A percentile compares a stretch with the other conserved stretches of the same genome.
Evolutionary conservation across 2,888 invertebrate species (phyloP).

Genomic region (Heliconius ismenius): DNA sequence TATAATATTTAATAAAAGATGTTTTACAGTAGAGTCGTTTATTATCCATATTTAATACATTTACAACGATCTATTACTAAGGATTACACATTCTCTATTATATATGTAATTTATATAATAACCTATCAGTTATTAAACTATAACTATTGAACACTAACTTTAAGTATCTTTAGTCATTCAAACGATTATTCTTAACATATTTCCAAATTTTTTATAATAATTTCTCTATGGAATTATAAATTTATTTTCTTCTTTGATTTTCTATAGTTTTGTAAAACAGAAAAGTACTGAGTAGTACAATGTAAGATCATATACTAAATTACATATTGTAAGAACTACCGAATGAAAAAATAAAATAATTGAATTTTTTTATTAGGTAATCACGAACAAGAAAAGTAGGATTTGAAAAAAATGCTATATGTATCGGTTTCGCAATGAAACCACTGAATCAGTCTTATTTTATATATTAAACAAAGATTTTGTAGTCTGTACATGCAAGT

Average conservation of each 20-base stretch:
- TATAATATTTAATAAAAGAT: not conserved
- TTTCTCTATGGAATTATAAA: not conserved
- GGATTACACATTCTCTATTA: slow-evolving; percentile 39
- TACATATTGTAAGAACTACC: not conserved
- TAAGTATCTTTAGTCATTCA: slow-evolving; percentile 11
- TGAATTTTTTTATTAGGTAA: too few species aligned
- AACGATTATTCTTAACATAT: not conserved
- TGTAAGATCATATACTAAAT: not conserved
- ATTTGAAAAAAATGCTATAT: not conserved
- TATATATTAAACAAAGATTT: not conserved
- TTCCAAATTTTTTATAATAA: not conserved
- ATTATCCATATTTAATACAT: slow-evolving; percentile 41
- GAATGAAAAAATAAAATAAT: not conserved
- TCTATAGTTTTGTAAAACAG: not conserved
- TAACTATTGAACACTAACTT: slow-evolving; percentile 40
- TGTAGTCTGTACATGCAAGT: too few species aligned
- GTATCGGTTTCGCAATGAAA: not conserved
- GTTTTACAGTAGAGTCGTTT: slow-evolving; percentile 37
- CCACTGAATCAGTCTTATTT: slow-evolving; percentile 2
- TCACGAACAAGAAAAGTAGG: rapidly evolving
- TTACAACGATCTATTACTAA: slow-evolving; percentile 38
- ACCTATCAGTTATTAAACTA: slow-evolving; percentile 4
- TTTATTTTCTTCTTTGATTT: not conserved
- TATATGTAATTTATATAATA: not conserved
- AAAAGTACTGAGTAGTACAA: not conserved